These are phyloP conservation scores for Patiria miniata DNA, from an alignment of 35 echinoderm and acorn worm species.

Conservation along the genomic window DNA sequence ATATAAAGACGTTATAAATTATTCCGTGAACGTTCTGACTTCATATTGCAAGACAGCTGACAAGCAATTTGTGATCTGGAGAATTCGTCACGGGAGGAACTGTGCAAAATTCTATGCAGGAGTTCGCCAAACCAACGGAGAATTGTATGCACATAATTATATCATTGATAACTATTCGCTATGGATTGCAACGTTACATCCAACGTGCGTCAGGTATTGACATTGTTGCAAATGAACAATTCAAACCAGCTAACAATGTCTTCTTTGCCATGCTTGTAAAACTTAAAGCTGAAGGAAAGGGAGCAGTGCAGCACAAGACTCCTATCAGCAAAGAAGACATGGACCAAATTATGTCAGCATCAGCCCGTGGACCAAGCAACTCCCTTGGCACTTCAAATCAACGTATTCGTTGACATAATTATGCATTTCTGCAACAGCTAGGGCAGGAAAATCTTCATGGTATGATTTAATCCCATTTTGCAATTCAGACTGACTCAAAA, in stretches of 20 bases:
- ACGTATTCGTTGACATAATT: conserved; percentile 43
- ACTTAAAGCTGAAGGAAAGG: conserved; percentile 1
- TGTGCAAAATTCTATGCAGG: neutral
- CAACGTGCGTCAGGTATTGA: conserved; percentile 3
- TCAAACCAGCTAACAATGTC: neutral
- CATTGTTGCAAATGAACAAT: neutral
- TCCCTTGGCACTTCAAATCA: conserved; percentile 36
- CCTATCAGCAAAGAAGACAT: conserved; percentile 32
- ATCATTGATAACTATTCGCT: neutral
- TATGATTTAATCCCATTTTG: conserved; percentile 7
- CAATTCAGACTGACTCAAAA: neutral
- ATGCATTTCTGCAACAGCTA: conserved; percentile 53
- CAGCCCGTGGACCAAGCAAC: conserved; percentile 25
- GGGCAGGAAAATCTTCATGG: conserved; percentile 46
- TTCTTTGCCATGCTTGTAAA: neutral
- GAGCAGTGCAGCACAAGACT: conserved; percentile 37
- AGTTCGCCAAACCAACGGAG: neutral
- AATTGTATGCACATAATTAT: neutral
- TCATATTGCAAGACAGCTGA: too few relatives aligned
- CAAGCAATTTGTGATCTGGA: neutral
- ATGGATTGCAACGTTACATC: neutral
- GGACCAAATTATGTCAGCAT: conserved; percentile 35
- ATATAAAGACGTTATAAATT: too few relatives aligned
- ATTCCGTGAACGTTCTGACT: too few relatives aligned
- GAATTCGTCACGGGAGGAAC: neutral